Evolutionary conservation across 2,888 invertebrate species (phyloP), one percentile per base, ranked within the genome.

Genomic region (Agrochola litura): DNA sequence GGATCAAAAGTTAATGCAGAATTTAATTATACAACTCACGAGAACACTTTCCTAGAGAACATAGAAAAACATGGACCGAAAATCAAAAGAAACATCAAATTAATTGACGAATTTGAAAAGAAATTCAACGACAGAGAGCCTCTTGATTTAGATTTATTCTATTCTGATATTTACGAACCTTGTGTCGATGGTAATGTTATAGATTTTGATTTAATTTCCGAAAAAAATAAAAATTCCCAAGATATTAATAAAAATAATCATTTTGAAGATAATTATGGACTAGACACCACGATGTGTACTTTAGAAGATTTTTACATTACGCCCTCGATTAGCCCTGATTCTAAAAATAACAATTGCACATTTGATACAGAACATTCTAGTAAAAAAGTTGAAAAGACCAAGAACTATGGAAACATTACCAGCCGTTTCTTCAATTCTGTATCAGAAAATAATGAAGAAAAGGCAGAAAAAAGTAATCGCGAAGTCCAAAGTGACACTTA

Each of bases 31-130:
- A 43, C 58, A 8, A 16, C 43, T 0, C 61, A 54, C 0, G 54
- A 65, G 0, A 77, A 69, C 6, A 65, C 37, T 37, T 54, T 73
- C 9, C 0, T 6, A 1, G 64, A 56, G 1, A 30, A 52, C 10
- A 76, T 19, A 0, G 46, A 75, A 80, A 71, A 58, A n/a, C 14
- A 67, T 72, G 89, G 71, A 25, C 89, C 86, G 0, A 89, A 88
- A 87, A 77, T 90, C 6, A 60, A 89, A 30, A 88, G 86, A 69
- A 89, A 90, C 8, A n/a, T 84, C 0, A 77, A 83, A 65, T 0
- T 75, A 0, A 87, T 90, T 49, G 80, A 89, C 12, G 76, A 83
- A 52, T 91, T 85, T n/a, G 89, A 92, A 77, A 82, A 89, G 0
- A 89, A 82, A 80, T 56, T 83, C 0, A 54, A 82, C 69, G 67